These are phyloP conservation scores for Ptychochromis oligacanthus DNA, from an alignment of 2,113 vertebrate species.

Conservation along the genomic window DNA sequence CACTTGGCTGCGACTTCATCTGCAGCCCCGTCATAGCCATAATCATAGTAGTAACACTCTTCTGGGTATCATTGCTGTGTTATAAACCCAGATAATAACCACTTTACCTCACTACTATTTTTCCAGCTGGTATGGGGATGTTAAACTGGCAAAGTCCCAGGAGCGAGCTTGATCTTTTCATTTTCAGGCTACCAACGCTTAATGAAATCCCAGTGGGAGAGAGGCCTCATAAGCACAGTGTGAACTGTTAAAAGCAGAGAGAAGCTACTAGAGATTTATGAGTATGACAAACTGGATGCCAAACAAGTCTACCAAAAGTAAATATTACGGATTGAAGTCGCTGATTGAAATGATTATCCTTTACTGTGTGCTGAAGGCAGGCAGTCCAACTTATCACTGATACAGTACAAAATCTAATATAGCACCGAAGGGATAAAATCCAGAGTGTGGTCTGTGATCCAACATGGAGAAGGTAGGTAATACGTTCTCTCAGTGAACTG, in stretches of 20 bases:
- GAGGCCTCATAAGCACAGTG: constrained; percentile 17
- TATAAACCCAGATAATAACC: constrained; percentile 46
- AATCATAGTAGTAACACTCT: constrained; percentile 32
- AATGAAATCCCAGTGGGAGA: constrained; percentile 52
- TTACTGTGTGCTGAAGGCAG: not conserved
- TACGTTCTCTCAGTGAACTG: constrained; percentile 8
- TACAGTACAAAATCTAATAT: not conserved
- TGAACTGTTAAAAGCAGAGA: constrained; percentile 21
- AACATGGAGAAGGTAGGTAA: not conserved
- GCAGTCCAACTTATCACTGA: not conserved
- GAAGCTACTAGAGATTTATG: not conserved
- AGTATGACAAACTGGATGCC: not conserved
- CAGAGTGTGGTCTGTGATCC: not conserved
- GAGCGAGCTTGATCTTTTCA: constrained; percentile 50
- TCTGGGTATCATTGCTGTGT: constrained; percentile 16
- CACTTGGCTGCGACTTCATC: constrained; percentile 45
- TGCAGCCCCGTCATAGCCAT: not conserved
- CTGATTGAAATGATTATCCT: not conserved
- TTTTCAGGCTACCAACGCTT: constrained; percentile 46
- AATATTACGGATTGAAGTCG: not conserved
- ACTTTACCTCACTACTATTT: not conserved
- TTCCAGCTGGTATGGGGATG: constrained; percentile 5
- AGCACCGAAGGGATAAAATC: not conserved
- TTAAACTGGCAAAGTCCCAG: constrained; percentile 39
- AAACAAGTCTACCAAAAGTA: not conserved